phyloP scores from a whole-genome alignment of 37 sponge, comb jelly and placozoan species.

The Trichoplax adhaerens region DNA sequence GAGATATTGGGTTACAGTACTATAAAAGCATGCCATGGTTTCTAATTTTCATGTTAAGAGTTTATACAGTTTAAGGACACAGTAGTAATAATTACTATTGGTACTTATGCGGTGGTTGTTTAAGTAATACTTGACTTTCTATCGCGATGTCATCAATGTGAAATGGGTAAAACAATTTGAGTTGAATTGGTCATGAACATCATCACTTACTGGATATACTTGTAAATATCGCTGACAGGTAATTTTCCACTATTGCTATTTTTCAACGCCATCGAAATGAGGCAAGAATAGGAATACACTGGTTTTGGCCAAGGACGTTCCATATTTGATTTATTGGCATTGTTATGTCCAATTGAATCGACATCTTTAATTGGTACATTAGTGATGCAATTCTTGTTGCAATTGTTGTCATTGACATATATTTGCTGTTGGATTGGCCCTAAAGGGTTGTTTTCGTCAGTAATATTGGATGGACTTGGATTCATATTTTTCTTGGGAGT shows the following conservation, averaged over 20 bases:
- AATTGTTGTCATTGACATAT: too few relatives aligned
- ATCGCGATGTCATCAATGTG: neutral
- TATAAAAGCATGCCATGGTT: neutral
- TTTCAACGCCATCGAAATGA: constrained; percentile 54
- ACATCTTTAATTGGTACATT: too few relatives aligned
- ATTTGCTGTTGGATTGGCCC: too few relatives aligned
- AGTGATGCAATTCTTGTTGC: too few relatives aligned
- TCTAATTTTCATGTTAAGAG: neutral
- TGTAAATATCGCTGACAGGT: constrained; percentile 56
- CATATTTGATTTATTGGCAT: too few relatives aligned
- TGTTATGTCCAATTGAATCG: too few relatives aligned
- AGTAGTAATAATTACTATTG: neutral
- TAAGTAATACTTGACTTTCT: neutral
- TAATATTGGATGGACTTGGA: too few relatives aligned
- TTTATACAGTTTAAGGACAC: too few relatives aligned
- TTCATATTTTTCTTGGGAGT: too few relatives aligned
- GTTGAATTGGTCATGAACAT: neutral
- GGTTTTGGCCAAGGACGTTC: constrained; percentile 11
- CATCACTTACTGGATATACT: constrained; percentile 46
- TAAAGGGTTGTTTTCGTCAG: too few relatives aligned
- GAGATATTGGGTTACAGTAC: neutral
- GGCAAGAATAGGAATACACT: constrained; percentile 53
- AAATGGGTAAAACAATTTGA: neutral
- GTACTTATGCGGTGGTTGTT: neutral
- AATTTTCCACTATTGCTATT: constrained; percentile 16